Evolutionary conservation across 2,797 vertebrate species (phyloP).

Genomic region (Cirrhinus molitorella): DNA sequence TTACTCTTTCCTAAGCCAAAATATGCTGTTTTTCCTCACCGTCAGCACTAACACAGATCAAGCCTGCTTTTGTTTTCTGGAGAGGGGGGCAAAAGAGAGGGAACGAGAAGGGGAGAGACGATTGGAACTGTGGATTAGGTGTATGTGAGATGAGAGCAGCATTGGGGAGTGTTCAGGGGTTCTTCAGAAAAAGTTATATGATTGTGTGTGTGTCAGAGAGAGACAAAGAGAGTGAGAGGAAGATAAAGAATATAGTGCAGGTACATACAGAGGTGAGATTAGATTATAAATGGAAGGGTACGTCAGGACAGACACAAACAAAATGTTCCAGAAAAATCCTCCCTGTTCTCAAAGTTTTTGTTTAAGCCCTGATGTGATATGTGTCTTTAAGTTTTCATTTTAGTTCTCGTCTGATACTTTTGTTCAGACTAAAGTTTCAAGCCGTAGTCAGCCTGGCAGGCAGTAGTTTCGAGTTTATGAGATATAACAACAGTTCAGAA

Average conservation of each 20-base stretch:
- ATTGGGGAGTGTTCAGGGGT: constrained; percentile 38
- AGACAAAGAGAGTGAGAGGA: constrained; percentile 28
- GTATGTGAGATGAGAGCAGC: constrained; percentile 41
- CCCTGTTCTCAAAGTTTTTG: constrained; percentile 24
- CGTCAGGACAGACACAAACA: constrained; percentile 32
- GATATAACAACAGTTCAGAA: background rate
- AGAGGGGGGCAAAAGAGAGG: constrained; percentile 11
- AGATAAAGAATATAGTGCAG: constrained; percentile 40
- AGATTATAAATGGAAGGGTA: constrained; percentile 38
- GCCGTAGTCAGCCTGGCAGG: constrained; percentile 34
- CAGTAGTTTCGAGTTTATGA: constrained; percentile 18
- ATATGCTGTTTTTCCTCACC: constrained; percentile 46
- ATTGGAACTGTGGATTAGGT: constrained; percentile 42
- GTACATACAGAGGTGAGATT: constrained; percentile 42
- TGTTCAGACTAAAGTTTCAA: background rate
- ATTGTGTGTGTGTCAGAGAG: constrained; percentile 36
- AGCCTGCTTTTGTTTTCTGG: constrained; percentile 49
- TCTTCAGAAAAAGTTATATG: constrained; percentile 28
- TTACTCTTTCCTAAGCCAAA: constrained; percentile 44
- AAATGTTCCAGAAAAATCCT: constrained; percentile 32
- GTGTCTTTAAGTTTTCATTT: constrained; percentile 46
- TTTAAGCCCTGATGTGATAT: constrained; percentile 25
- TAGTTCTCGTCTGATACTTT: constrained; percentile 19
- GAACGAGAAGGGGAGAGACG: background rate
- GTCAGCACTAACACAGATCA: constrained; percentile 55